Evolutionary conservation across 2,888 invertebrate species (phyloP).

Genomic region (Didymodactylos carnosus): DNA sequence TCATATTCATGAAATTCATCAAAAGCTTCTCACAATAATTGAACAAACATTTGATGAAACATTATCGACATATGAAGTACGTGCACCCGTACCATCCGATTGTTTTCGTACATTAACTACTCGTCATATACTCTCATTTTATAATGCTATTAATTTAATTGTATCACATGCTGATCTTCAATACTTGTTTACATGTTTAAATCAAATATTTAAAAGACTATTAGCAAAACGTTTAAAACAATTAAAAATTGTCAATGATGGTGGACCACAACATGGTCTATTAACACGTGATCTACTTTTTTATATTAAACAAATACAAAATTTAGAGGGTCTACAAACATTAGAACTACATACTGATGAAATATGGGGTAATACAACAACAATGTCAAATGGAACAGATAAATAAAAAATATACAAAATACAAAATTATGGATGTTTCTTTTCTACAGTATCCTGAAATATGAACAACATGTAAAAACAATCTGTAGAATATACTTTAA

Average conservation of each 20-base stretch:
- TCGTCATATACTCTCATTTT: slow-evolving; percentile 60
- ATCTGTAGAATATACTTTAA: too few relatives aligned
- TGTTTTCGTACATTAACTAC: slow-evolving; percentile 38
- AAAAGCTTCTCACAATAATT: slow-evolving; percentile 71
- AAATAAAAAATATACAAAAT: too few relatives aligned
- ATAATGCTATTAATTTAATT: slow-evolving; percentile 68
- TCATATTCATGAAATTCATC: slow-evolving; percentile 74
- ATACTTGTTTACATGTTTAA: slow-evolving; percentile 22
- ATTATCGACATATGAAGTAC: slow-evolving; percentile 63
- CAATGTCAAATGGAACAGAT: too few relatives aligned
- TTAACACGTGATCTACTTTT: neutral
- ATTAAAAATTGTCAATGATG: slow-evolving; percentile 75
- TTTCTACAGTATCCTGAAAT: too few relatives aligned
- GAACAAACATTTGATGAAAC: slow-evolving; percentile 61
- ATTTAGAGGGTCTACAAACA: neutral
- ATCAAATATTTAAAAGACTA: slow-evolving; percentile 52
- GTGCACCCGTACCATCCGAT: slow-evolving; percentile 78
- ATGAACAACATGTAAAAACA: too few relatives aligned
- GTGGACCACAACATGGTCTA: slow-evolving; percentile 78
- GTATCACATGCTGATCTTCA: slow-evolving; percentile 48
- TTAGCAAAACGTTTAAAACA: slow-evolving; percentile 59
- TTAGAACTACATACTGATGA: neutral
- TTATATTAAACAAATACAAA: neutral
- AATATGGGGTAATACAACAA: too few relatives aligned
- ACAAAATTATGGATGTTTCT: too few relatives aligned